A percentile compares a stretch with the other conserved stretches of the same genome.
Conservation (phyloP, 1,140 invertebrate genomes). For the Cydia pomonella region DNA sequence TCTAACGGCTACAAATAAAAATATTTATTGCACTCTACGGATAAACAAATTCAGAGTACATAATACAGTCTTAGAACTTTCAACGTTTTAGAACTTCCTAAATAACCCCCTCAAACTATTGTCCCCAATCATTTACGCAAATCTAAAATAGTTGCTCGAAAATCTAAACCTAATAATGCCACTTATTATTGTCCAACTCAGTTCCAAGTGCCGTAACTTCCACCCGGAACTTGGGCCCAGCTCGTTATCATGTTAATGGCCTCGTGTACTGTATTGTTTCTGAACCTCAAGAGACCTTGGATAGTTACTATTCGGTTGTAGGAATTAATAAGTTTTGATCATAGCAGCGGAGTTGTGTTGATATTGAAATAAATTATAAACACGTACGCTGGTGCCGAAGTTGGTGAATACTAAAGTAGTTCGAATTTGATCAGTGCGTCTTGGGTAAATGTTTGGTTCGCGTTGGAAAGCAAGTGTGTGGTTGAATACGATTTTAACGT, state of each 20-base stretch:
- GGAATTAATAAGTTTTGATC: constrained; percentile 23
- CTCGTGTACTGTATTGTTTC: constrained; percentile 22
- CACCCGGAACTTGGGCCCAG: background rate
- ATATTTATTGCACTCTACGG: no score
- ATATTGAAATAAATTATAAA: constrained; percentile 17
- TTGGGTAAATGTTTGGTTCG: no score
- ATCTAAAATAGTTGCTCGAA: background rate
- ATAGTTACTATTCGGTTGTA: constrained; percentile 23
- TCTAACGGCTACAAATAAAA: no score
- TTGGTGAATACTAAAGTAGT: no score
- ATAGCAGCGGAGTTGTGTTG: background rate
- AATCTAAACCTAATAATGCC: background rate
- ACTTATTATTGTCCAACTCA: constrained; percentile 4
- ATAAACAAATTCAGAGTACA: no score
- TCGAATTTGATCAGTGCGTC: no score
- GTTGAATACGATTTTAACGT: no score
- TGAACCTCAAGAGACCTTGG: constrained; percentile 1
- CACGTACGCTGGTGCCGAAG: background rate
- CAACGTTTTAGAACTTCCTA: no score
- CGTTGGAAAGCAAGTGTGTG: no score
- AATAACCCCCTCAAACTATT: background rate
- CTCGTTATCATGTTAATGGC: constrained; percentile 26
- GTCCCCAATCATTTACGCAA: background rate
- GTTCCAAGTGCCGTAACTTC: constrained; percentile 21
- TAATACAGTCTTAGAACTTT: no score